phyloP scores from a whole-genome alignment of 1,140 invertebrate species.

The Panonychus citri region DNA sequence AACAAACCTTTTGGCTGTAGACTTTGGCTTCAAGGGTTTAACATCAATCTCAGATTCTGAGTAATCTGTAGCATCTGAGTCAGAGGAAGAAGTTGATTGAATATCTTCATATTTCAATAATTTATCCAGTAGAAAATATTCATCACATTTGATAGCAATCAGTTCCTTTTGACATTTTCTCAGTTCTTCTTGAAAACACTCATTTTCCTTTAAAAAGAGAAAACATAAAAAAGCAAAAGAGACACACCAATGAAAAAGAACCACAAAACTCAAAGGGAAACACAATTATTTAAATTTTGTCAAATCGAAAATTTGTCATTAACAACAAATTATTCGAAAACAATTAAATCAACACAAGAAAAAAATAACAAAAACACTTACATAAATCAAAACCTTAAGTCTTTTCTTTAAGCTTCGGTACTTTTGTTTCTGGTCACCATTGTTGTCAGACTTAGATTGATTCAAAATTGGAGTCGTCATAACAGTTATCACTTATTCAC shows the following conservation, averaged over 20 bases:
- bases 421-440: not conserved
- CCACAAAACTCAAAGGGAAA: no score
- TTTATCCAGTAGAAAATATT: not conserved
- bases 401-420: not conserved
- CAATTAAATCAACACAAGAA: not conserved
- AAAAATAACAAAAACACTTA: not conserved
- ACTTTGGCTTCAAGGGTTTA: no score
- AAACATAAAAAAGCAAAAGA: not conserved
- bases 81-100: not conserved
- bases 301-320: no score
- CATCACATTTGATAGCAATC: not conserved
- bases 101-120: not conserved
- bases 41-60: no score
- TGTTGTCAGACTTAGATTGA: no score
- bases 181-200: not conserved
- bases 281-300: no score
- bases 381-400: not conserved
- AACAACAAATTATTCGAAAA: not conserved
- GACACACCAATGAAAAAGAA: no score
- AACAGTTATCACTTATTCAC: no score
- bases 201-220: not conserved
- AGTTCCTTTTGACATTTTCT: not conserved
- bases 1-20: no score
- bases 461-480: no score
- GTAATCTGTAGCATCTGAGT: not conserved